phyloP scores from a whole-genome alignment of 2,797 vertebrate genomes.

The Thripadectes ignobilis region DNA sequence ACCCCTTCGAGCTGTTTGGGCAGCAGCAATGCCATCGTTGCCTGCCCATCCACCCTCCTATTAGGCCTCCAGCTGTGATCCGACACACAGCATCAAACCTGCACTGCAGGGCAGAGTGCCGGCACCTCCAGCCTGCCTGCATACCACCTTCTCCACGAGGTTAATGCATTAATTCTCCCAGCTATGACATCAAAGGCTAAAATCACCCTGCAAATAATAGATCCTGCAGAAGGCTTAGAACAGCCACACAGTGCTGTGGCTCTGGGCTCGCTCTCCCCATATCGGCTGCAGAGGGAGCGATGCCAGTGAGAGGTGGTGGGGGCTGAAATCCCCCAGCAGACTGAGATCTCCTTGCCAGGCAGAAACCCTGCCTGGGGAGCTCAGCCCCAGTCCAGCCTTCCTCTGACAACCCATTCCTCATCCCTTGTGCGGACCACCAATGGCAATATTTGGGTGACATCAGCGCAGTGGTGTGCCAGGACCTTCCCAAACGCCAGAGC shows the following conservation, averaged over 20 bases:
- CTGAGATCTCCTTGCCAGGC: neutral
- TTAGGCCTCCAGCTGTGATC: neutral
- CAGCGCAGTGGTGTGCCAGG: rapidly evolving
- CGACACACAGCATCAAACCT: neutral
- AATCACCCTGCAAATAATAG: neutral
- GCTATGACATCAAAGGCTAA: neutral
- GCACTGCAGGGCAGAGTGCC: neutral
- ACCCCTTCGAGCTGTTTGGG: neutral
- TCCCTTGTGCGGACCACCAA: neutral
- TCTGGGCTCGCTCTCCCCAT: neutral
- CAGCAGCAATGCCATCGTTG: neutral
- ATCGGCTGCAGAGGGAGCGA: rapidly evolving
- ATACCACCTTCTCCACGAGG: neutral
- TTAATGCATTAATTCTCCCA: neutral
- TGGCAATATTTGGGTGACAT: neutral
- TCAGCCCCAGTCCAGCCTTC: neutral
- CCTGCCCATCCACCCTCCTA: neutral
- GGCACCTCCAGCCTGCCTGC: neutral
- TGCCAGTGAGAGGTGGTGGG: neutral
- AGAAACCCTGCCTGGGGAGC: neutral
- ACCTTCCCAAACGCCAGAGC: neutral
- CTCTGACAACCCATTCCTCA: neutral
- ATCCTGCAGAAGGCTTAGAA: neutral
- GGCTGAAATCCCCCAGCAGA: neutral
- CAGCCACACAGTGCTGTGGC: neutral